These are phyloP conservation scores for Eupithecia subumbrata DNA, from an alignment of 2,888 invertebrate species.

Conservation along the genomic window DNA sequence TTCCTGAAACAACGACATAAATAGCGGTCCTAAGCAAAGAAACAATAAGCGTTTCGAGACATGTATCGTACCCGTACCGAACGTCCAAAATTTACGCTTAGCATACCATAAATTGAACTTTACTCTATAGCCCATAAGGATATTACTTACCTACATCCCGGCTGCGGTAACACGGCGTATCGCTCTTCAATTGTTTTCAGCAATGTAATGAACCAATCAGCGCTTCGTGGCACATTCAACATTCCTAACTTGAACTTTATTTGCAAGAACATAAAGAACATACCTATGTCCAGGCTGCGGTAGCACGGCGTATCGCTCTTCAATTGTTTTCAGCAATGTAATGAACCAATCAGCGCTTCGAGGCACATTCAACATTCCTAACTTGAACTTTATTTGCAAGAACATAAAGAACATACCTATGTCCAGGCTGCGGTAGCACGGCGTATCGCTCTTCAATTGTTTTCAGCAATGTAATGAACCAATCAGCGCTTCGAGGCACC, in stretches of 20 bases:
- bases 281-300: slow-evolving; percentile 93
- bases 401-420: slow-evolving; percentile 79
- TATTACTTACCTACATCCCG: slow-evolving; percentile 90
- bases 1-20: too few species aligned
- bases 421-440: slow-evolving; percentile 92
- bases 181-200: slow-evolving; percentile 83
- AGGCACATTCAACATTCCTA: slow-evolving; percentile 49
- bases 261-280: slow-evolving; percentile 3
- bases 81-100: too few species aligned
- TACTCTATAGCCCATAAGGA: too few species aligned
- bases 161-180: slow-evolving; percentile 91
- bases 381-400: not conserved
- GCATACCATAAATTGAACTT: too few species aligned
- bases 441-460: slow-evolving; percentile 95
- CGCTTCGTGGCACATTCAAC: slow-evolving; percentile 48
- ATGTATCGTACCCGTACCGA: too few species aligned
- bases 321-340: slow-evolving; percentile 92
- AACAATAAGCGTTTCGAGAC: too few species aligned
- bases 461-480: slow-evolving; percentile 92
- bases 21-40: too few species aligned
- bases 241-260: not conserved
- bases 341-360: slow-evolving; percentile 56
- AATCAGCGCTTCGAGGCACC: slow-evolving; percentile 95
- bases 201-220: slow-evolving; percentile 81
- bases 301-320: slow-evolving; percentile 91